Evolutionary conservation across 2,113 vertebrate genomes (phyloP).

Genomic region (Canis aureus): DNA sequence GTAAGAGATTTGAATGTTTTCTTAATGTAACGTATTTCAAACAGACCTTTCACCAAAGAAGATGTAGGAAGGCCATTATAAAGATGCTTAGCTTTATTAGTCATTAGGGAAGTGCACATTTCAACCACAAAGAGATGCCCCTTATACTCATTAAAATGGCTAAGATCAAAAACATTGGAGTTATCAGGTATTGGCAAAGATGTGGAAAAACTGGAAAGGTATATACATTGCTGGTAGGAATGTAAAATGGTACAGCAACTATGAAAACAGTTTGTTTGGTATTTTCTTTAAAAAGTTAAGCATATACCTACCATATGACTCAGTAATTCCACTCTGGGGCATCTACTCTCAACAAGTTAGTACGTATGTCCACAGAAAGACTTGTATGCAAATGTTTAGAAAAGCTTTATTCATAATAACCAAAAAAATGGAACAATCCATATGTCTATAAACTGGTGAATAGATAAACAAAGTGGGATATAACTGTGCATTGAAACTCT

Average conservation of each 20-base stretch:
- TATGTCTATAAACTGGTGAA: not conserved
- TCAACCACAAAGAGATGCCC: not conserved
- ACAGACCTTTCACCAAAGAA: not conserved
- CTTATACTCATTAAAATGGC: not conserved
- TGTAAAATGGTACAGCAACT: not conserved
- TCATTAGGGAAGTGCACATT: not conserved
- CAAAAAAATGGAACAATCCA: not conserved
- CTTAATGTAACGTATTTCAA: not conserved
- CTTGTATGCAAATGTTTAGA: not conserved
- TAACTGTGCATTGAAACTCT: not conserved
- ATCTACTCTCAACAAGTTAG: not conserved
- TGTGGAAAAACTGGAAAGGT: not conserved
- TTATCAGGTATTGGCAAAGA: not conserved
- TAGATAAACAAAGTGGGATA: not conserved
- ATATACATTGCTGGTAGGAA: not conserved
- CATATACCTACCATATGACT: not conserved
- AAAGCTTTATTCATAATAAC: not conserved
- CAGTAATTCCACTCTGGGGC: not conserved
- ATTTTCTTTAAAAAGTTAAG: constrained; percentile 24
- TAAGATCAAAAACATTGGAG: not conserved
- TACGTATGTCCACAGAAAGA: not conserved
- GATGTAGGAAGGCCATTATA: not conserved
- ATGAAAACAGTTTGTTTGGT: not conserved
- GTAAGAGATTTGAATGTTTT: constrained; percentile 11
- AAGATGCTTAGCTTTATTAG: not conserved